phyloP scores from a whole-genome alignment of 2,888 invertebrate species.

The Alviniconcha strummeri region DNA sequence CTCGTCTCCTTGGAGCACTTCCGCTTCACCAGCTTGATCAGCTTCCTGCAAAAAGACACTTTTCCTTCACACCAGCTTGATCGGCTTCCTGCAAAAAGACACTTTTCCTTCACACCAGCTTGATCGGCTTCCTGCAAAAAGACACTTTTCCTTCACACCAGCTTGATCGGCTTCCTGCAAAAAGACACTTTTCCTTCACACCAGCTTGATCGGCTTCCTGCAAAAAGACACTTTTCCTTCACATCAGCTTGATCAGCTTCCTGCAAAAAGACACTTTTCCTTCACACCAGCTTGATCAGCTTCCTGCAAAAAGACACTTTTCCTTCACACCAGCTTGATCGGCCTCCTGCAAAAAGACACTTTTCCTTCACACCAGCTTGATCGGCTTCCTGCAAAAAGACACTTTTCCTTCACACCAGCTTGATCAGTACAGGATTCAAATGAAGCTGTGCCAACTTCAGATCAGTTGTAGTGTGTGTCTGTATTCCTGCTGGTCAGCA shows the following conservation, averaged over 20 bases:
- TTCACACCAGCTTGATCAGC: conserved; percentile 50
- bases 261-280: conserved; percentile 41
- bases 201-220: too few relatives aligned
- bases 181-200: not conserved
- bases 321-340: conserved; percentile 49
- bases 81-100: conserved; percentile 53
- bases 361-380: conserved; percentile 43
- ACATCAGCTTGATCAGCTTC: conserved; percentile 60
- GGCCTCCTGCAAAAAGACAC: conserved; percentile 52
- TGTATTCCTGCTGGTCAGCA: too few relatives aligned
- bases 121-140: conserved; percentile 58
- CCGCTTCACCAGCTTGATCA: conserved; percentile 58
- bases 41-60: conserved; percentile 49
- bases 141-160: conserved; percentile 13
- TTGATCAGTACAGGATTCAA: too few relatives aligned
- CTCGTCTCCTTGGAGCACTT: conserved; percentile 72
- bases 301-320: conserved; percentile 49
- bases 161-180: conserved; percentile 60
- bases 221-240: conserved; percentile 45
- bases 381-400: conserved; percentile 56
- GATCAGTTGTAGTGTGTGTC: too few relatives aligned
- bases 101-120: conserved; percentile 36
- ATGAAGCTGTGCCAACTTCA: too few relatives aligned
- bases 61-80: conserved; percentile 45
- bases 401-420: too few relatives aligned